A percentile compares a stretch with the other conserved stretches of the same genome.
These are phyloP conservation scores for Hipparchia sbordonii DNA, from an alignment of 2,888 invertebrate genomes.

Conservation along the genomic window DNA sequence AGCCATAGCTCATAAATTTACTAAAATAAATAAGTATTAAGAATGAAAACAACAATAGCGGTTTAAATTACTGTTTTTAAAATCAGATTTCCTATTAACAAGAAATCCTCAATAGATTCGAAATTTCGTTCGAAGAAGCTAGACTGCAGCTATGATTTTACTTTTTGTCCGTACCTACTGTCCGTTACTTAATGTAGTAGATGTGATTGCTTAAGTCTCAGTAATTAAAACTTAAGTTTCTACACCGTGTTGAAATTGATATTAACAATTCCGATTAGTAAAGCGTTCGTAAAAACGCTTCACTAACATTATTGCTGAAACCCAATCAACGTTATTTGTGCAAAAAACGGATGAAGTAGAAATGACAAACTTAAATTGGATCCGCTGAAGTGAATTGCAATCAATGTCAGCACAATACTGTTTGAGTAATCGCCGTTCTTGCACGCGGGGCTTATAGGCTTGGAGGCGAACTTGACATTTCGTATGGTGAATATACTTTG, in stretches of 20 bases:
- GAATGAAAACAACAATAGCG: background rate
- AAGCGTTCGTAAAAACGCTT: slow-evolving; percentile 7
- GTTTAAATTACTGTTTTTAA: background rate
- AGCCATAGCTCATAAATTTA: no score
- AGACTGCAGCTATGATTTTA: background rate
- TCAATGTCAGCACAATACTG: slow-evolving; percentile 55
- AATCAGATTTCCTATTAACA: background rate
- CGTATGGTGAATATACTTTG: background rate
- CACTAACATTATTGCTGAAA: slow-evolving; percentile 11
- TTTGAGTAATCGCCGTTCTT: slow-evolving; percentile 65
- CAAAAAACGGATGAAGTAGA: slow-evolving; percentile 13
- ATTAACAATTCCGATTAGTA: slow-evolving; percentile 17
- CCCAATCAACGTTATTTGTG: slow-evolving; percentile 7
- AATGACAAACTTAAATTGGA: slow-evolving; percentile 21
- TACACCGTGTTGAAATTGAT: slow-evolving; percentile 17
- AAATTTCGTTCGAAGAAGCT: background rate
- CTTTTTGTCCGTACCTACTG: background rate
- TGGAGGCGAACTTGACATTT: slow-evolving; percentile 18
- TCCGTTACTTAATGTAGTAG: slow-evolving; percentile 1
- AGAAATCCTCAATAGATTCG: slow-evolving; percentile 1
- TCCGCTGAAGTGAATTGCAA: slow-evolving; percentile 24
- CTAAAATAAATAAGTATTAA: no score
- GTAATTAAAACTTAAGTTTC: slow-evolving; percentile 20
- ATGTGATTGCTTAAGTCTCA: slow-evolving; percentile 7
- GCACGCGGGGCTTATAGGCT: slow-evolving; percentile 50